A percentile compares a stretch with the other conserved stretches of the same genome.
Evolutionary conservation across 2,888 invertebrate genomes (phyloP).

Genomic region (Cremastinae sp.): DNA sequence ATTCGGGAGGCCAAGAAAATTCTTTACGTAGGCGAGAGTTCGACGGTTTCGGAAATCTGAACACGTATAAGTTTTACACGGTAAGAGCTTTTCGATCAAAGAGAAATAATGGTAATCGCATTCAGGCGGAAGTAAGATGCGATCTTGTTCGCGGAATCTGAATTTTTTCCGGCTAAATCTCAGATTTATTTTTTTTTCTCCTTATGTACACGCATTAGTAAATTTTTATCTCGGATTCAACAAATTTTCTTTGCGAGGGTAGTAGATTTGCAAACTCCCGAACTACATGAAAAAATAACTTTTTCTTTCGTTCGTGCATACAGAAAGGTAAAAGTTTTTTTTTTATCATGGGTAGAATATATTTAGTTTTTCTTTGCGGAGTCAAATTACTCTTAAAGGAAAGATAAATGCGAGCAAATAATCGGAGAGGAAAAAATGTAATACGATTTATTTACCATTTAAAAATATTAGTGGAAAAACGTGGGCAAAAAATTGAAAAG

Average conservation of each 20-base stretch:
- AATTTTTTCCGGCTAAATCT: conserved; percentile 8
- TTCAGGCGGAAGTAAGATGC: conserved; percentile 45
- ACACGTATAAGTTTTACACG: conserved; percentile 54
- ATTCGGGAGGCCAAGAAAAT: conserved; percentile 15
- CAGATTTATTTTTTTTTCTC: neutral
- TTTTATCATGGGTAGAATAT: too few relatives aligned
- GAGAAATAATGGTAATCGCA: conserved; percentile 53
- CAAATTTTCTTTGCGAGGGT: too few relatives aligned
- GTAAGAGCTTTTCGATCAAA: conserved; percentile 59
- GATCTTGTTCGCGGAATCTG: conserved; percentile 43
- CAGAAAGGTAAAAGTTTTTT: too few relatives aligned
- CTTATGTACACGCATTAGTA: neutral
- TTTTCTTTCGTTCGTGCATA: neutral
- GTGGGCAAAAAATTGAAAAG: too few relatives aligned
- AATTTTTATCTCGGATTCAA: too few relatives aligned
- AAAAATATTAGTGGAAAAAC: too few relatives aligned
- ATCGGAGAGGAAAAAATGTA: too few relatives aligned
- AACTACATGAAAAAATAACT: neutral
- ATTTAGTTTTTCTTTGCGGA: too few relatives aligned
- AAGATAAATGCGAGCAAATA: too few relatives aligned
- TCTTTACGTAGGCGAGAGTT: conserved; percentile 27
- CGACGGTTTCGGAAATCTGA: conserved; percentile 53
- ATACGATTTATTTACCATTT: too few relatives aligned
- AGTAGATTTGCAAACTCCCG: neutral
- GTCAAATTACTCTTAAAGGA: too few relatives aligned